phyloP scores from a whole-genome alignment of 2,113 vertebrate species.

The Oriolus oriolus region DNA sequence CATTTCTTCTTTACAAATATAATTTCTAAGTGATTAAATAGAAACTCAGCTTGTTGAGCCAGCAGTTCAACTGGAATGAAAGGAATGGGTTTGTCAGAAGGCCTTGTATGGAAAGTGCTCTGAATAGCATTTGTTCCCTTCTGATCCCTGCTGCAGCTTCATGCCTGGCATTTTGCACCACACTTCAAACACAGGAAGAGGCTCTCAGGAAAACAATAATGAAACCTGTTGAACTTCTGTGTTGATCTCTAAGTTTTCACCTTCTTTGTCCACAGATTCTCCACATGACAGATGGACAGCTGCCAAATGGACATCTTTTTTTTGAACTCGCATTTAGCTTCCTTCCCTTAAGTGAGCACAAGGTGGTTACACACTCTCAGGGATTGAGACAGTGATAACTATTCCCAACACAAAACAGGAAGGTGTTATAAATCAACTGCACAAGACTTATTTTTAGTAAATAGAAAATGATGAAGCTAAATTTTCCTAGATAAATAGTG shows the following conservation, averaged over 20 bases:
- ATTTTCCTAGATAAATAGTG: conserved; percentile 40
- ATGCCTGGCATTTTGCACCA: background rate
- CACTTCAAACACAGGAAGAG: background rate
- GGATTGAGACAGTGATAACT: background rate
- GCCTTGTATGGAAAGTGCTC: background rate
- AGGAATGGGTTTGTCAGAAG: background rate
- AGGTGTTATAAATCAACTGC: conserved; percentile 18
- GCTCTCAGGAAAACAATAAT: background rate
- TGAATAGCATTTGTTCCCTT: background rate
- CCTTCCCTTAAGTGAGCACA: background rate
- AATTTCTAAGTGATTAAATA: background rate
- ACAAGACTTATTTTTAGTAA: conserved; percentile 42
- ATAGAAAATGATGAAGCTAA: conserved; percentile 42
- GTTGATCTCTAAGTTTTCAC: background rate
- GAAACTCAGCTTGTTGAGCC: background rate
- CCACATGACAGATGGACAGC: background rate
- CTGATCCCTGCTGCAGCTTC: background rate
- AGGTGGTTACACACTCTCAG: background rate
- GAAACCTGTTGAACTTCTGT: background rate
- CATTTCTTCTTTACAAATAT: background rate
- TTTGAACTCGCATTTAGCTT: background rate
- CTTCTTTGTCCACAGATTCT: background rate
- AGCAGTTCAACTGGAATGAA: background rate
- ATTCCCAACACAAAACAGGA: background rate
- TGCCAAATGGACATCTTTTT: background rate